Evolutionary conservation across 2,888 invertebrate species (phyloP).

Genomic region (Spisula solida): DNA sequence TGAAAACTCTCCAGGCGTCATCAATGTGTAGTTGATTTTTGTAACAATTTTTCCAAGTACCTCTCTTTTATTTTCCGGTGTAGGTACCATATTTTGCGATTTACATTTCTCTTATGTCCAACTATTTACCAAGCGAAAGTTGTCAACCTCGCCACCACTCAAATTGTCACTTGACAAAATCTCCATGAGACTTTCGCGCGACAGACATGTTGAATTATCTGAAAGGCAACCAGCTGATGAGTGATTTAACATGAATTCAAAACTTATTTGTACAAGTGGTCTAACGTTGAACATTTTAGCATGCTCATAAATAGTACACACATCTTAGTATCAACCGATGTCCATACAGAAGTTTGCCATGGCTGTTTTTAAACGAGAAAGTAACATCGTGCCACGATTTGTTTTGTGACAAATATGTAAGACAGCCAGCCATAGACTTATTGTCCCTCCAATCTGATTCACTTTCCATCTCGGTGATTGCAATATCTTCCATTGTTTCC

Average conservation of each 20-base stretch:
- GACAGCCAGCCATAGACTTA: neutral
- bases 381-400: neutral
- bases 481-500: too few species aligned
- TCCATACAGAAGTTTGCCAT: neutral
- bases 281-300: constrained; percentile 9
- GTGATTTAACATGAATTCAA: constrained; percentile 18
- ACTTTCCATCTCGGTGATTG: too few species aligned
- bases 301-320: constrained; percentile 33
- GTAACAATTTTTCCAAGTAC: constrained; percentile 3
- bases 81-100: neutral
- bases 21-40: constrained; percentile 14
- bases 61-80: constrained; percentile 8
- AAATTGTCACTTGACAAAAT: constrained; percentile 2
- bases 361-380: neutral
- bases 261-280: neutral
- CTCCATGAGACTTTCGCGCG: constrained; percentile 12
- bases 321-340: constrained; percentile 29
- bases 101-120: constrained; percentile 20
- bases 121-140: neutral
- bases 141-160: neutral
- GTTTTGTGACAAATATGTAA: neutral
- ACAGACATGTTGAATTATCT: neutral
- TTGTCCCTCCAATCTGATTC: neutral
- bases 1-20: constrained; percentile 17
- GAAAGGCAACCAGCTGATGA: neutral